Conservation (phyloP, 2,888 invertebrate genomes). For the Synergus laeviventris region DNA sequence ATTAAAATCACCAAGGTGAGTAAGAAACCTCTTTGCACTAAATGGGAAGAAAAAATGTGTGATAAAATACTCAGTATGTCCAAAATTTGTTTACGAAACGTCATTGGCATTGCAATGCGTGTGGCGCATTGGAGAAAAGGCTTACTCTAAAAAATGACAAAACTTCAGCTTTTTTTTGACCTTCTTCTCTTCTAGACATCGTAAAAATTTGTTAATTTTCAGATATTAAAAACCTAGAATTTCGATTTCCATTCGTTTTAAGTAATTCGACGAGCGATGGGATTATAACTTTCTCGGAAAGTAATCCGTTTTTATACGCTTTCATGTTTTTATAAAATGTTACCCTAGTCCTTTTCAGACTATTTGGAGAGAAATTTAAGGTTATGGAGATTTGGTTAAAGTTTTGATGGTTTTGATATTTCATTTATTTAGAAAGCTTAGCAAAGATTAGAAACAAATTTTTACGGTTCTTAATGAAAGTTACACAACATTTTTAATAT, state of each 20-base stretch:
- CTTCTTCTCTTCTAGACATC: not conserved
- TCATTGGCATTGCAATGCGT: slow-evolving; percentile 44
- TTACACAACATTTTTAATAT: not conserved
- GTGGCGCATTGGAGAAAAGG: slow-evolving; percentile 23
- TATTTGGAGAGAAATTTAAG: not conserved
- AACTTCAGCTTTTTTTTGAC: not conserved
- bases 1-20: slow-evolving; percentile 54
- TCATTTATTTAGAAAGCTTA: not conserved
- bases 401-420: not conserved
- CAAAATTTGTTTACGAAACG: slow-evolving; percentile 53
- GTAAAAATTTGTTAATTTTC: not conserved
- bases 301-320: not conserved
- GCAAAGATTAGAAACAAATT: not conserved
- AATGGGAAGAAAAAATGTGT: not conserved
- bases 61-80: slow-evolving; percentile 13
- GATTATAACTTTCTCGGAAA: not conserved
- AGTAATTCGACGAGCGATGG: not conserved
- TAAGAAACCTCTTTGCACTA: slow-evolving; percentile 28
- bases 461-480: not conserved
- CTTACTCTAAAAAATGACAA: slow-evolving; percentile 1
- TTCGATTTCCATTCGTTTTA: not conserved
- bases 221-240: not conserved
- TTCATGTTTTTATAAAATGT: not conserved
- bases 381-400: not conserved
- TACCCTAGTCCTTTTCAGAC: not conserved